phyloP scores from a whole-genome alignment of 2,113 vertebrate species.

The Chrysochloris asiatica region DNA sequence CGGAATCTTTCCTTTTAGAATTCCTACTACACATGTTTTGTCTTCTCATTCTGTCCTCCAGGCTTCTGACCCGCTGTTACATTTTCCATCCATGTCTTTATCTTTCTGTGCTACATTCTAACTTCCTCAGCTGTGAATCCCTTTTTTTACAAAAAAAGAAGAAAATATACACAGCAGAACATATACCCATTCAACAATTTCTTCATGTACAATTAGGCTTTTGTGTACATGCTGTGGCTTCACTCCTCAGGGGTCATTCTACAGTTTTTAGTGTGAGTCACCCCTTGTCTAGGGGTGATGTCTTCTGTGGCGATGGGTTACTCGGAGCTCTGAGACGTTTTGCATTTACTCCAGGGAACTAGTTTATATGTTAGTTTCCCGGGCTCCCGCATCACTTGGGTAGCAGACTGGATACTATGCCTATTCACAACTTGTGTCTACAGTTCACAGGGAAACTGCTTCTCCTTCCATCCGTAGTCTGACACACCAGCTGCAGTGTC shows the following conservation, averaged over 20 bases:
- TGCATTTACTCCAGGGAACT: not conserved
- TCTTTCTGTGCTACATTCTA: not conserved
- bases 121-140: not conserved
- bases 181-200: not conserved
- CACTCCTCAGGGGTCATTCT: not conserved
- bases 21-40: not conserved
- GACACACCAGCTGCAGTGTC: not conserved
- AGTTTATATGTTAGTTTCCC: not conserved
- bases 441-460: not conserved
- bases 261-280: not conserved
- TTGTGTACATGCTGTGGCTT: not conserved
- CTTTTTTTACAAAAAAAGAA: not conserved
- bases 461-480: not conserved
- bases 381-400: not conserved
- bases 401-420: too few species aligned
- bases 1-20: not conserved
- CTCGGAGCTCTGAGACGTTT: not conserved
- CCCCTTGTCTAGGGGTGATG: too few species aligned
- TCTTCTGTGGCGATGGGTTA: not conserved
- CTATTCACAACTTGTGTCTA: not conserved
- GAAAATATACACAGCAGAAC: too few species aligned
- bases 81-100: not conserved
- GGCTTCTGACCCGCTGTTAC: not conserved
- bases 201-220: too few species aligned
- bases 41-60: not conserved